These are phyloP conservation scores for Aleiodes alternator DNA, from an alignment of 2,888 invertebrate genomes.

Conservation along the genomic window DNA sequence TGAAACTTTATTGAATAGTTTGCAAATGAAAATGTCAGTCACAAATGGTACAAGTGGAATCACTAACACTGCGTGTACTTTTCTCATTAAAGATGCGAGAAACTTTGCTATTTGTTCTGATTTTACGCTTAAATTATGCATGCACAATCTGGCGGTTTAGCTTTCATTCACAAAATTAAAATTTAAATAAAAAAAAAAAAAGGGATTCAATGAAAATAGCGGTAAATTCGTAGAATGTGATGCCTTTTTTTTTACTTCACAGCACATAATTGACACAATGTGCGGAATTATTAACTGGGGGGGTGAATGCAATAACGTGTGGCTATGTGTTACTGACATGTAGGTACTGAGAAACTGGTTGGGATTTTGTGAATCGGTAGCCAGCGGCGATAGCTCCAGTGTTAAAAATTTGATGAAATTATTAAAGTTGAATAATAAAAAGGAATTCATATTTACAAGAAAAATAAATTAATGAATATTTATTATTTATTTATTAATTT, in stretches of 20 bases:
- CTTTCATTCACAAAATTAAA: conserved; percentile 5
- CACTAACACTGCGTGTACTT: conserved; percentile 52
- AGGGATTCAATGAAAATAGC: neutral
- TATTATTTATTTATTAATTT: too few relatives aligned
- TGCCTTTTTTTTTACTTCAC: too few relatives aligned
- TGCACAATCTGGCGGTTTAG: conserved; percentile 71
- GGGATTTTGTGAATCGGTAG: neutral
- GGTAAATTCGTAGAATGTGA: neutral
- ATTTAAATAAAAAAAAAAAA: conserved; percentile 5
- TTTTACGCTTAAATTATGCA: conserved; percentile 72
- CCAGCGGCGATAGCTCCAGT: conserved; percentile 6
- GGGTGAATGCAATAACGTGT: too few relatives aligned
- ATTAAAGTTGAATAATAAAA: neutral
- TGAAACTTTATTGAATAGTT: conserved; percentile 7
- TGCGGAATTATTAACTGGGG: too few relatives aligned
- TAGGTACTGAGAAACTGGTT: too few relatives aligned
- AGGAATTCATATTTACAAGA: neutral
- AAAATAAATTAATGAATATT: too few relatives aligned
- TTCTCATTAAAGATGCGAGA: conserved; percentile 69
- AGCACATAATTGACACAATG: too few relatives aligned
- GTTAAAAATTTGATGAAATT: neutral
- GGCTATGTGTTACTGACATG: too few relatives aligned
- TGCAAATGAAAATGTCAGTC: conserved; percentile 60
- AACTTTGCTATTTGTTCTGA: conserved; percentile 74
- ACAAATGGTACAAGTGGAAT: conserved; percentile 67